A percentile compares a stretch with the other conserved stretches of the same genome.
Conservation (phyloP, 2,113 vertebrate genomes). For the Myotis brandtii region DNA sequence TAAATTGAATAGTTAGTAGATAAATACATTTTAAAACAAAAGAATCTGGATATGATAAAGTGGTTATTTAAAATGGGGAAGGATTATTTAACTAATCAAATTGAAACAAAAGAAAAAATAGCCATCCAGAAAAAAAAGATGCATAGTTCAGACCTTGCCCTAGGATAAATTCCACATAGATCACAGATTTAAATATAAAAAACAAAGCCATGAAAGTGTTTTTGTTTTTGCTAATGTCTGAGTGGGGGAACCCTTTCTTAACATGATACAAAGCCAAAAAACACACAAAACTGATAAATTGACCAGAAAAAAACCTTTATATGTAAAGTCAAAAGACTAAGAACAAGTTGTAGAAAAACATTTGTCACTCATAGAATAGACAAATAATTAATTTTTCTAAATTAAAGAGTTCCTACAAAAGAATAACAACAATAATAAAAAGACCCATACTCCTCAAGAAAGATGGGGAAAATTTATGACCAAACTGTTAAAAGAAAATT, state of each 20-base stretch:
- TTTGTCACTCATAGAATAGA: neutral
- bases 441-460: neutral
- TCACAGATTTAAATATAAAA: slow-evolving; percentile 22
- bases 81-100: neutral
- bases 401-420: neutral
- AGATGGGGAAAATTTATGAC: neutral
- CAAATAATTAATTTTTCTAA: neutral
- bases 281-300: neutral
- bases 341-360: neutral
- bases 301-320: neutral
- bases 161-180: neutral
- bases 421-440: neutral
- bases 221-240: neutral
- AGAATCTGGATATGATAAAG: slow-evolving; percentile 27
- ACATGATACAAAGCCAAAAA: neutral
- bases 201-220: neutral
- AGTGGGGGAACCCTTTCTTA: neutral
- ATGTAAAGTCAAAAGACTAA: neutral
- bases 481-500: neutral
- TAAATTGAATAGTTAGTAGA: slow-evolving; percentile 31
- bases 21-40: slow-evolving; percentile 40
- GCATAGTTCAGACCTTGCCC: neutral
- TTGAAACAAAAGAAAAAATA: slow-evolving; percentile 10
- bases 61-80: neutral
- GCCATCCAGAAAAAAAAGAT: neutral